A percentile compares a stretch with the other conserved stretches of the same genome.
Conservation (phyloP, 1,140 invertebrate genomes). For the Drosophila navojoa region DNA sequence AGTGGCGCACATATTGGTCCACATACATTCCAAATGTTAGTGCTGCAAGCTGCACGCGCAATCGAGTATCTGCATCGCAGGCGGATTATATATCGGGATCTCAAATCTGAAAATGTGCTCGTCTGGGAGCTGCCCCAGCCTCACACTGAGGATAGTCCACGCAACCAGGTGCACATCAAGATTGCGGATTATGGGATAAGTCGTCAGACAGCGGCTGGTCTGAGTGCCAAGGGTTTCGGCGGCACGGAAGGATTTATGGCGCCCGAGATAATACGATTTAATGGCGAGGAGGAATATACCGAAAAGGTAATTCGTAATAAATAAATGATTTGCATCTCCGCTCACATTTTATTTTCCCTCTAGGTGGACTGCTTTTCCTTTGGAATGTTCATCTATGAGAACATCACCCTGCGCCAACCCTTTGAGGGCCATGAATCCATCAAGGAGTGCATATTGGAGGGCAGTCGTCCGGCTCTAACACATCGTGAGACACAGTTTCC, state of each 20-base stretch:
- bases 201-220: constrained; percentile 91
- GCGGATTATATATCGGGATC: constrained; percentile 97
- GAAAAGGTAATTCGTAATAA: constrained; percentile 90
- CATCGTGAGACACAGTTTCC: constrained; percentile 93
- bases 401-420: constrained; percentile 96
- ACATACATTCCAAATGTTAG: constrained; percentile 92
- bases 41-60: constrained; percentile 96
- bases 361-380: constrained; percentile 99
- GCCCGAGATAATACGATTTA: constrained; percentile 98
- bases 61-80: constrained; percentile 97
- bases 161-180: constrained; percentile 92
- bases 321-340: background rate
- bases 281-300: constrained; percentile 99
- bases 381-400: constrained; percentile 99
- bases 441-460: constrained; percentile 97
- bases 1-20: constrained; percentile 92
- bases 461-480: constrained; percentile 94
- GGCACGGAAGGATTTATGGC: constrained; percentile 99
- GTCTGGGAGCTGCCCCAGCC: constrained; percentile 95
- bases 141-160: constrained; percentile 85
- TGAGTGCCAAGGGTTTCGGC: constrained; percentile 97
- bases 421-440: constrained; percentile 98
- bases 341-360: constrained; percentile 16
- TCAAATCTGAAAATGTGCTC: constrained; percentile 99
- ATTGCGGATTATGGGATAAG: constrained; percentile 98